Percentiles rank a stretch among this genome's conserved stretches.
phyloP scores from a whole-genome alignment of 2,113 vertebrate species.

The Ellobius talpinus region DNA sequence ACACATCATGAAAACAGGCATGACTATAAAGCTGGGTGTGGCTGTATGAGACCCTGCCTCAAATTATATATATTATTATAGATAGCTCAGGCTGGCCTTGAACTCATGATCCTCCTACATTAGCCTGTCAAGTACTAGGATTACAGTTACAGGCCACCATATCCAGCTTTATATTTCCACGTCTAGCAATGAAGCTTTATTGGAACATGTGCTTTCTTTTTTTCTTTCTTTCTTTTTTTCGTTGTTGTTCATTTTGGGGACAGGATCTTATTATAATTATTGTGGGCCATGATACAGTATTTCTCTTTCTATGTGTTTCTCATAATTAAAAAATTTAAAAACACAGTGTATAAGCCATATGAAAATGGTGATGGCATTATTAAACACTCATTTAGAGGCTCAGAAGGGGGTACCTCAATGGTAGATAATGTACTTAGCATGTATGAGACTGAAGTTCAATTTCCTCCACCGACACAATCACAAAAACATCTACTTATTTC shows the following conservation, averaged over 20 bases:
- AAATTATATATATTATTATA: background rate
- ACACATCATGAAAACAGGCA: background rate
- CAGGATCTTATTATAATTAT: background rate
- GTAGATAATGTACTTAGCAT: background rate
- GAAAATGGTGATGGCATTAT: background rate
- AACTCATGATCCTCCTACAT: background rate
- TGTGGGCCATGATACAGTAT: background rate
- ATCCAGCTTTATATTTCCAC: background rate
- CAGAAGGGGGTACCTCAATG: background rate
- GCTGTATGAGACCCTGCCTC: background rate
- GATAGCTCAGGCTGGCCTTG: background rate
- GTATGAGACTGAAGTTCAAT: background rate
- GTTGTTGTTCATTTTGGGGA: too few species aligned
- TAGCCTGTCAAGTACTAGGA: background rate
- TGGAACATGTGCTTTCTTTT: background rate
- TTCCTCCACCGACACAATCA: background rate
- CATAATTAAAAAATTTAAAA: background rate
- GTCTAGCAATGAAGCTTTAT: background rate
- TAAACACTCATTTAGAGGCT: background rate
- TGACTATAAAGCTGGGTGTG: background rate
- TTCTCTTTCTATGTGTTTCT: conserved; percentile 37
- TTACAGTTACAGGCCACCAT: background rate
- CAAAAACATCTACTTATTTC: background rate
- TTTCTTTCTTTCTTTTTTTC: background rate
- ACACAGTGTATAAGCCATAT: background rate